Conservation (phyloP, 92 coral and sea anemone species). For the Phenganax subtilis region DNA sequence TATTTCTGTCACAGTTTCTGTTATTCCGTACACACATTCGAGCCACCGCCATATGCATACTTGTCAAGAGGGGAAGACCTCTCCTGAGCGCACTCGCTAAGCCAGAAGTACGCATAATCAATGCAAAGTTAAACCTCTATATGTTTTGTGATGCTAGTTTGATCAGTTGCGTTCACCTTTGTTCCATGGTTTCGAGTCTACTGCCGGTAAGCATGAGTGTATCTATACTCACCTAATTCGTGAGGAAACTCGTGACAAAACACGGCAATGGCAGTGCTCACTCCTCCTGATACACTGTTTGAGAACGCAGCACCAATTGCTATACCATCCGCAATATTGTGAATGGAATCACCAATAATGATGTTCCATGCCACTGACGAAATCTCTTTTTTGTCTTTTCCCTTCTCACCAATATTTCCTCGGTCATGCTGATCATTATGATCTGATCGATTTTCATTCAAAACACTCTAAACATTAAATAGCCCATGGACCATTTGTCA, state of each 20-base stretch:
- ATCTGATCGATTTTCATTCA: background rate
- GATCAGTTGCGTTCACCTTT: no score
- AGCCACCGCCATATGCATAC: no score
- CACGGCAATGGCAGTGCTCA: conserved; percentile 87
- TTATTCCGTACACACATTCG: no score
- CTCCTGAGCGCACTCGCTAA: no score
- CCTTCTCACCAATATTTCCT: conserved; percentile 5
- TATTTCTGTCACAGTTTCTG: no score
- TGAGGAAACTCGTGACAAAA: conserved; percentile 92
- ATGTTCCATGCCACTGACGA: conserved; percentile 81
- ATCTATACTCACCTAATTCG: conserved; percentile 59
- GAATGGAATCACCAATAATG: conserved; percentile 88
- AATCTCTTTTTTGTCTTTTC: conserved; percentile 35
- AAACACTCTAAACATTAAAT: background rate
- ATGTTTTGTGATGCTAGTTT: no score
- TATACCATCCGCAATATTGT: conserved; percentile 88
- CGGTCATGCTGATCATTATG: background rate
- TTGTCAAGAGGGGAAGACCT: no score
- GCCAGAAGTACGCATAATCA: no score
- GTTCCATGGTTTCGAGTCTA: no score
- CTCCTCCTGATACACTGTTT: conserved; percentile 70
- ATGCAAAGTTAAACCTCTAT: no score
- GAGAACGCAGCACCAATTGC: conserved; percentile 97
- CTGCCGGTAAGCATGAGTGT: no score
- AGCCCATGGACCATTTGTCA: background rate